Evolutionary conservation across 1,140 invertebrate species (phyloP).

Genomic region (Lepidurus apus): DNA sequence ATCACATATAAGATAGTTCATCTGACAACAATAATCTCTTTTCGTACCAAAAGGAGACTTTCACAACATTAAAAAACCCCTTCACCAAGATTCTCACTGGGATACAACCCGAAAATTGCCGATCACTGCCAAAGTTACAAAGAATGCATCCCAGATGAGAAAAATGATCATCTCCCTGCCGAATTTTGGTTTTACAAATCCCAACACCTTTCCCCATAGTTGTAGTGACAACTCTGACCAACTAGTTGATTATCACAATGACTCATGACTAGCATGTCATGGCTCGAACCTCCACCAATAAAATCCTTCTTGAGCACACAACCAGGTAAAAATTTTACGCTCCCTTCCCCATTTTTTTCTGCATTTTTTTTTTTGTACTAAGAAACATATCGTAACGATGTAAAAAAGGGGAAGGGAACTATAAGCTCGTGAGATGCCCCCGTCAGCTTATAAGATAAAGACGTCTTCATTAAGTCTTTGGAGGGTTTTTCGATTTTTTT

Average conservation of each 20-base stretch:
- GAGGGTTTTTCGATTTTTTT: neutral
- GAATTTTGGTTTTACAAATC: neutral
- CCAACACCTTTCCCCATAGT: neutral
- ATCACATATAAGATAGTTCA: too few relatives aligned
- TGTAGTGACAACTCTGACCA: neutral
- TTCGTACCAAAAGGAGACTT: too few relatives aligned
- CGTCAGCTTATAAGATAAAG: neutral
- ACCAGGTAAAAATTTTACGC: neutral
- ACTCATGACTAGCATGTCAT: conserved; percentile 21
- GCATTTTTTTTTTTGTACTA: neutral
- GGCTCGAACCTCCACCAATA: neutral
- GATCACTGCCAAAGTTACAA: conserved; percentile 1
- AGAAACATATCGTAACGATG: neutral
- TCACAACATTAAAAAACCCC: too few relatives aligned
- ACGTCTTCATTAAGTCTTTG: neutral
- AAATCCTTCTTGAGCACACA: conserved; percentile 6
- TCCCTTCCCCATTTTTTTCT: neutral
- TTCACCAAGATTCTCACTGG: too few relatives aligned
- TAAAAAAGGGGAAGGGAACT: neutral
- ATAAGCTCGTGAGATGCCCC: neutral
- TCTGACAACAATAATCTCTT: too few relatives aligned
- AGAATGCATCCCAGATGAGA: neutral
- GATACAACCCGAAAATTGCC: too few relatives aligned
- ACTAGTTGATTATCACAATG: conserved; percentile 15
- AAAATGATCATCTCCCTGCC: neutral